Evolutionary conservation across 2,113 vertebrate species (phyloP).

Genomic region (Capricornis sumatraensis): DNA sequence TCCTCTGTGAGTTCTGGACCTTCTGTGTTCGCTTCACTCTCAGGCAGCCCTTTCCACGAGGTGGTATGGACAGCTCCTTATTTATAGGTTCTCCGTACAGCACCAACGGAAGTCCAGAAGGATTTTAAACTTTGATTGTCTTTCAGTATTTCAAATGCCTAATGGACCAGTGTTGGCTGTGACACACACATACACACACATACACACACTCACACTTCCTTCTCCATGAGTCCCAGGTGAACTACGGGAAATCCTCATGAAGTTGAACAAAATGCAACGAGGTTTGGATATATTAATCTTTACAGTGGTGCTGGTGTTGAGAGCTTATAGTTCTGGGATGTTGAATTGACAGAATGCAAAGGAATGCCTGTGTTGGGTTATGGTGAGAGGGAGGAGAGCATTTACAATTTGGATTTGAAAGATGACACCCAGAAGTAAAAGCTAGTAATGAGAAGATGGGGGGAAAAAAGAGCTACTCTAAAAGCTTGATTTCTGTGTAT

Average conservation of each 20-base stretch:
- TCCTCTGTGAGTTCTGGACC: background rate
- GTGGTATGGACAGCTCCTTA: background rate
- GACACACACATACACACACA: too few species aligned
- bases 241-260: background rate
- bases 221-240: background rate
- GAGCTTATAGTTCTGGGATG: background rate
- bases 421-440: background rate
- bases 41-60: background rate
- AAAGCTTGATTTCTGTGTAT: background rate
- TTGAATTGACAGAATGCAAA: background rate
- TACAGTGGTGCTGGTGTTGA: background rate
- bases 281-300: background rate
- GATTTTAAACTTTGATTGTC: background rate
- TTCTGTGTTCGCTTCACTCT: too few species aligned
- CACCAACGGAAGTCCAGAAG: background rate
- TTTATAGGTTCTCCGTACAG: too few species aligned
- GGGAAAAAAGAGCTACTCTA: fast-evolving
- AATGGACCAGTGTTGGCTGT: background rate
- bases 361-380: background rate
- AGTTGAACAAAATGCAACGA: background rate
- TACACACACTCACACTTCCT: background rate
- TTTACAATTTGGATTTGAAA: background rate
- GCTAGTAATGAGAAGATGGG: background rate
- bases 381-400: background rate
- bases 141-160: background rate